These are phyloP conservation scores for Iguana delicatissima DNA, from an alignment of 2,797 vertebrate genomes.

Conservation along the genomic window DNA sequence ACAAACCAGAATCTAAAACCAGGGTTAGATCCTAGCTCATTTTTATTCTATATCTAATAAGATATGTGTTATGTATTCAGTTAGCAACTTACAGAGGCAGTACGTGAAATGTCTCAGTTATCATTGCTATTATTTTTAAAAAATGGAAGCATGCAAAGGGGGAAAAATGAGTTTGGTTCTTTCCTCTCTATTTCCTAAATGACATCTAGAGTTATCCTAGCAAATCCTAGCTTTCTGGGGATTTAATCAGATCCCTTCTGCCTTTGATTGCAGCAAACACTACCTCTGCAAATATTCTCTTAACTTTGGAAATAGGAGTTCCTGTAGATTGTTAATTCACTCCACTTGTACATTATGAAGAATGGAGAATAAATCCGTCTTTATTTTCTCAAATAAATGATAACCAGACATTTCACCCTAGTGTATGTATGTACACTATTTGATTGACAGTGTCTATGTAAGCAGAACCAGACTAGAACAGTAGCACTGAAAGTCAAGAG, in stretches of 20 bases:
- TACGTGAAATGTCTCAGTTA: not conserved
- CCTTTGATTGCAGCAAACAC: constrained; percentile 30
- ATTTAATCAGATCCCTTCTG: constrained; percentile 18
- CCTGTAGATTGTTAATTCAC: not conserved
- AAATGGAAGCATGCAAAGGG: not conserved
- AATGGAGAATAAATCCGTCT: constrained; percentile 24
- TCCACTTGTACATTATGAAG: not conserved
- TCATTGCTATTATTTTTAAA: not conserved
- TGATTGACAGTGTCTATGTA: not conserved
- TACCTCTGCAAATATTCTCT: constrained; percentile 6
- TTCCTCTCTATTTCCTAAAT: not conserved
- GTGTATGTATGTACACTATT: not conserved
- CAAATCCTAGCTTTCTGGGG: not conserved
- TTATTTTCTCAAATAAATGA: constrained; percentile 33
- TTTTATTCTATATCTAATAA: not conserved
- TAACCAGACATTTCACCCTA: not conserved
- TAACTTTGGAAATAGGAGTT: constrained; percentile 25
- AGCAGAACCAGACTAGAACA: not conserved
- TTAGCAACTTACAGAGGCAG: not conserved
- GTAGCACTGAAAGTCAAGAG: constrained; percentile 13
- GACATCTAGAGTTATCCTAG: not conserved
- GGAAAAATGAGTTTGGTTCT: not conserved
- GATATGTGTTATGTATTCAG: not conserved
- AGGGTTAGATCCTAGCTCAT: not conserved
- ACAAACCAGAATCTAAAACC: not conserved